Evolutionary conservation across 53 echinoderm and acorn worm species (phyloP).

Genomic region (Pentamera pediparva): DNA sequence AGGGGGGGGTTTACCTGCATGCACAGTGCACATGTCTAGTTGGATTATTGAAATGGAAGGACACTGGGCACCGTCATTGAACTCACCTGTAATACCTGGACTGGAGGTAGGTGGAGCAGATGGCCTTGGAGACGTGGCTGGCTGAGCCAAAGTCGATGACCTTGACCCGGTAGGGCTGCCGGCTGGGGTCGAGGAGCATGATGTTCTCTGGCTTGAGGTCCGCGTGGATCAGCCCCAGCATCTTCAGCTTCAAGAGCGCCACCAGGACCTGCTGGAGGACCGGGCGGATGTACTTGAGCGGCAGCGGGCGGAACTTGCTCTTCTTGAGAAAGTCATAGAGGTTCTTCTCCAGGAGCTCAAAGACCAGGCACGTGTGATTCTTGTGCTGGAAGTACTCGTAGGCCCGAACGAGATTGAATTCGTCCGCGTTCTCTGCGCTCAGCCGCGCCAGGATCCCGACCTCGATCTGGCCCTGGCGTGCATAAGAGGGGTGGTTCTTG

Average conservation of each 20-base stretch:
- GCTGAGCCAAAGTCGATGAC: constrained; percentile 99
- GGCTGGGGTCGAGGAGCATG: constrained; percentile 86
- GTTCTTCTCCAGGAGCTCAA: constrained; percentile 95
- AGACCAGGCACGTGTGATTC: constrained; percentile 96
- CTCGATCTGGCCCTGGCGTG: constrained; percentile 97
- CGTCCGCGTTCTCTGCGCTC: constrained; percentile 96
- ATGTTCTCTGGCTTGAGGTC: constrained; percentile 99
- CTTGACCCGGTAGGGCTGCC: constrained; percentile 95
- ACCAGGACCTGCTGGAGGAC: constrained; percentile 94
- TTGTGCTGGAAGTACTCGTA: constrained; percentile 99
- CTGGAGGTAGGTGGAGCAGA: constrained; percentile 96
- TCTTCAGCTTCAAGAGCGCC: constrained; percentile 87
- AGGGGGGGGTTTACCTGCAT: not conserved
- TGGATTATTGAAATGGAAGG: constrained; percentile 12
- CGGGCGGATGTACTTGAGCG: constrained; percentile 94
- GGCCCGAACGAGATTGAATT: constrained; percentile 93
- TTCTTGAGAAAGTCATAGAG: constrained; percentile 97
- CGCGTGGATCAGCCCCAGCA: constrained; percentile 88
- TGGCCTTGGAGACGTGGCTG: constrained; percentile 97
- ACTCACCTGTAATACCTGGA: constrained; percentile 94
- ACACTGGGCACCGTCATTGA: too few species aligned
- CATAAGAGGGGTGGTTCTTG: constrained; percentile 97
- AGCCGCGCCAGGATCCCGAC: constrained; percentile 85
- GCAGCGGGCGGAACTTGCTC: constrained; percentile 95
- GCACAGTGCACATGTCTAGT: not conserved